Base-by-base conservation (phyloP, 2,113 vertebrate genomes). In the Ploceus nigricollis region DNA sequence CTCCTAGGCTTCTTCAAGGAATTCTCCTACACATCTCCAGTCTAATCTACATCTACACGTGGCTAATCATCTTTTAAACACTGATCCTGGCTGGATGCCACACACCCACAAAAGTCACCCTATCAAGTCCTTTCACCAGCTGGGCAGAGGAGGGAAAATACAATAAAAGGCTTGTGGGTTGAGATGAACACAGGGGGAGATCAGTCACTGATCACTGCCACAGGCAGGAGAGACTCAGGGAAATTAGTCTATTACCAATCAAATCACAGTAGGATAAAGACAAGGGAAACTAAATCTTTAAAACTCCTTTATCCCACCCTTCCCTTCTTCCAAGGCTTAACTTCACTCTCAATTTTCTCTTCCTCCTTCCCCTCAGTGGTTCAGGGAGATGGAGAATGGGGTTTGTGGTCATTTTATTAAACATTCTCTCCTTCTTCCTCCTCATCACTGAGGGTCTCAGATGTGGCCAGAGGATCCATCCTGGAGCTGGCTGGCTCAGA, bases 371-470 rank as follows among this genome's bases (percentile, higher is more conserved):
- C 23, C 23, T 10, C 44, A 24, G 33, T 20, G 13, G 12, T 39
- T 12, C 63, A 77, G 21, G 28, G 17, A 25, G 21, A 45, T 11
- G 25, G 50, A 56, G 37, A 71, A n/a, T 0, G 0, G 44, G 5
- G 2, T 4, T 35, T 63, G 14, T 15, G 20, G 33, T 22, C 2
- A 13, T 39, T 70, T 60, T 21, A 39, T 45, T 20, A 17, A 17
- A 45, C 10, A 23, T 24, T 47, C 23, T 58, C 12, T 45, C 16
- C 19, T 44, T 44, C 13, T 6, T 51, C 13, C n/a, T 37, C 1
- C 4, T n/a, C 10, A 10, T 16, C 3, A 3, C 22, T n/a, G 19
- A 37, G 3, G 5, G 39, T 28, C 22, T 42, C 2, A 1, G n/a
- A 19, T 2, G 2, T 40, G n/a, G 39, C 19, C n/a, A n/a, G 20